Evolutionary conservation across 2,888 invertebrate genomes (phyloP).

Genomic region (Plutella xylostella): DNA sequence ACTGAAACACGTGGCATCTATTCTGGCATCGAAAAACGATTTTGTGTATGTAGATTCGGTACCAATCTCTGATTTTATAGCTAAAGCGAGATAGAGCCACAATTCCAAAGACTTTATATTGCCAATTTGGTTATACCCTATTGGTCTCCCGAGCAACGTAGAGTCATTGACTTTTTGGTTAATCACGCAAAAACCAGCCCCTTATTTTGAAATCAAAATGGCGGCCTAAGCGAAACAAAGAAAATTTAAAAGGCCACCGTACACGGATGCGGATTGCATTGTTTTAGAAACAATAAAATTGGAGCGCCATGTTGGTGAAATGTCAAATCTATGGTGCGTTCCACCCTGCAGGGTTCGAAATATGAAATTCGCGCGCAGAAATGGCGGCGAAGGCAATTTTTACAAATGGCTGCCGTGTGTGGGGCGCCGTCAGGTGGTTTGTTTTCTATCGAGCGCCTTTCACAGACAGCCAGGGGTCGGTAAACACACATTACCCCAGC

Average conservation of each 20-base stretch:
- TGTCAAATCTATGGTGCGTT: slow-evolving; percentile 51
- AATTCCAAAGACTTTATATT: too few relatives aligned
- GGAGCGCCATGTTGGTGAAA: slow-evolving; percentile 48
- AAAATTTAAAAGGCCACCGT: slow-evolving; percentile 38
- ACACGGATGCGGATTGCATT: slow-evolving; percentile 37
- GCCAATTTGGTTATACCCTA: too few relatives aligned
- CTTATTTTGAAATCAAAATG: slow-evolving; percentile 55
- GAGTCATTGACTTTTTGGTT: not conserved
- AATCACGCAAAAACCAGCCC: slow-evolving; percentile 28
- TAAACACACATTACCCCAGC: slow-evolving; percentile 9
- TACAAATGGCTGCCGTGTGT: slow-evolving; percentile 65
- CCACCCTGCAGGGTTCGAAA: slow-evolving; percentile 60
- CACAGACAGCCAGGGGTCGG: slow-evolving; percentile 15
- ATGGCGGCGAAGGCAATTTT: slow-evolving; percentile 67
- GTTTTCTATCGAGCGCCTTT: slow-evolving; percentile 31
- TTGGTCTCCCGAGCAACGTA: too few relatives aligned
- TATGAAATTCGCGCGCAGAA: slow-evolving; percentile 65
- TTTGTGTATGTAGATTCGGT: too few relatives aligned
- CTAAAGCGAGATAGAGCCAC: too few relatives aligned
- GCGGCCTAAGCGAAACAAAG: slow-evolving; percentile 50
- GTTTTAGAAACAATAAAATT: slow-evolving; percentile 62
- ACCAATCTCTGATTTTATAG: too few relatives aligned
- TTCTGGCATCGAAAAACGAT: too few relatives aligned
- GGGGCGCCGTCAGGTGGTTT: slow-evolving; percentile 41
- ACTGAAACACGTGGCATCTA: too few relatives aligned